Conservation (phyloP, 2,888 invertebrate genomes). For the Strigamia maritima region DNA sequence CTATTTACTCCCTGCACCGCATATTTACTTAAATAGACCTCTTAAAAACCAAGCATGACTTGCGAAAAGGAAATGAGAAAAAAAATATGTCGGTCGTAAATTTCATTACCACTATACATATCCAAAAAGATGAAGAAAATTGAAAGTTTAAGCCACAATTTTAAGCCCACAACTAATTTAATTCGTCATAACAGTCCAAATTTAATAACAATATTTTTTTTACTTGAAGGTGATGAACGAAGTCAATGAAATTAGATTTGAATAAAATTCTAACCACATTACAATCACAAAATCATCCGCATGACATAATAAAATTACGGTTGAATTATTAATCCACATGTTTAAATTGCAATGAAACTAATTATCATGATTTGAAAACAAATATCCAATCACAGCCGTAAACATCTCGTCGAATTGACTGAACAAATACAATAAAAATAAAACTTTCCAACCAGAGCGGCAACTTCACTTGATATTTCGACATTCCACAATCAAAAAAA, state of each 20-base stretch:
- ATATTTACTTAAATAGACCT: slow-evolving; percentile 31
- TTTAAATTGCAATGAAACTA: slow-evolving; percentile 28
- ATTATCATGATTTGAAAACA: background rate
- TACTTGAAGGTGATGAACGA: background rate
- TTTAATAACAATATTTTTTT: background rate
- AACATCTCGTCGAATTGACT: background rate
- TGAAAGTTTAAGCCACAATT: slow-evolving; percentile 1
- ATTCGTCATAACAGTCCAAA: background rate
- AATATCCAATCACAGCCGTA: background rate
- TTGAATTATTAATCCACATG: background rate
- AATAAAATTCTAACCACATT: background rate
- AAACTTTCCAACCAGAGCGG: background rate
- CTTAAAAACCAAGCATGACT: slow-evolving; percentile 25
- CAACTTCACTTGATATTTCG: background rate
- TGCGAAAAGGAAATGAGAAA: slow-evolving; percentile 32
- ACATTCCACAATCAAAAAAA: background rate
- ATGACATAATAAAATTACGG: slow-evolving; percentile 19
- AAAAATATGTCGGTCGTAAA: slow-evolving; percentile 27
- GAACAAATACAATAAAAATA: slow-evolving; percentile 1
- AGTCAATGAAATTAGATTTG: background rate
- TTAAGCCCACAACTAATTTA: background rate
- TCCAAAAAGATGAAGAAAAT: slow-evolving; percentile 12
- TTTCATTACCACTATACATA: background rate
- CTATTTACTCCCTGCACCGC: slow-evolving; percentile 30
- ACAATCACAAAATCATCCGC: slow-evolving; percentile 29